Base-by-base conservation (phyloP, 2,797 vertebrate genomes). In the Pseudomugil tenellus region DNA sequence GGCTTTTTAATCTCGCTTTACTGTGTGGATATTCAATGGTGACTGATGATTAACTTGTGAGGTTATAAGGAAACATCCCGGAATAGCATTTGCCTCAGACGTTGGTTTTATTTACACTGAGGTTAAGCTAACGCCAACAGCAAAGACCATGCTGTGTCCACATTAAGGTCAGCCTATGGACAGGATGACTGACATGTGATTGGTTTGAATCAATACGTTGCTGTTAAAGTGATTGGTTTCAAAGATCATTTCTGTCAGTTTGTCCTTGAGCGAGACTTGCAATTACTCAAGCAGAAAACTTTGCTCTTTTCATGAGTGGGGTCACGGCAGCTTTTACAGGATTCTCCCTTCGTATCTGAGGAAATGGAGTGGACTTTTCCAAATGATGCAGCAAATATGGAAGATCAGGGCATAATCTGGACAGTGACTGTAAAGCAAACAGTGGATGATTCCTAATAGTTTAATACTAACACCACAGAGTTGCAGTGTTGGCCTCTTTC, bases 401-500 rank as follows among this genome's bases (percentile, higher is more conserved):
- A 58, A 32, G 72, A 62, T 52, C 19, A 3, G 25, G 46, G 55
- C 64, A 43, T 46, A 54, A 70, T 67, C 56, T 26, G 21, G 67
- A 70, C 46, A 6, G 43, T 63, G 79, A 74, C 61, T 56, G 71
- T 46, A 49, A 65, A 76, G 55, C 71, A 74, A 74, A 51, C 56
- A 53, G 16, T 17, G 59, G 66, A 88, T 58, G 70, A 57, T 75
- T 91, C 89, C 89, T 87, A 25, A 72, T 1, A 78, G 87, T 72
- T 73, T 72, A 61, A 84, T 87, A 69, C 83, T 56, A 63, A 62
- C 17, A 54, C 74, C 76, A 39, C 63, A 81, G 80, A 82, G 70
- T 72, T 84, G 91, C 84, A 85, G 76, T 54, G 70, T 86, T 35
- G 49, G 79, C 81, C 80, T 80, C 76, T 82, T 85, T 79, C 65